A percentile compares a stretch with the other conserved stretches of the same genome.
Evolutionary conservation across 2,113 vertebrate genomes (phyloP).

Genomic region (Aldabrachelys gigantea): DNA sequence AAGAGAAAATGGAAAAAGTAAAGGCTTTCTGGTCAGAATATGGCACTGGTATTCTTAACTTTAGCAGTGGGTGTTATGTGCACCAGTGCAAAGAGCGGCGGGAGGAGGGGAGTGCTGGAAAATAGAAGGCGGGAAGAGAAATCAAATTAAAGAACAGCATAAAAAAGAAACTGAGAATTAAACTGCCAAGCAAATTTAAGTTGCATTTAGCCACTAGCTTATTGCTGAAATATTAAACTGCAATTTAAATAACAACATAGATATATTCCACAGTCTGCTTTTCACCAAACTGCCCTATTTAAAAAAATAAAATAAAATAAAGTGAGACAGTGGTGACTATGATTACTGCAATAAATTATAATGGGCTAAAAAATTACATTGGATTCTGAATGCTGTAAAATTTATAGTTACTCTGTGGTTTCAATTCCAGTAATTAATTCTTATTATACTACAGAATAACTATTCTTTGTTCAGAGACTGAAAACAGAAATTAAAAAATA

Average conservation of each 20-base stretch:
- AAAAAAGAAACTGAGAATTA: background rate
- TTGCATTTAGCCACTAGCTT: background rate
- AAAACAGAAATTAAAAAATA: conserved; percentile 71
- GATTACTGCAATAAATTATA: conserved; percentile 71
- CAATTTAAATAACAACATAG: conserved; percentile 16
- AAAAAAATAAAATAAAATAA: background rate
- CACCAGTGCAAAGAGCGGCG: background rate
- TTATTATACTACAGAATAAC: conserved; percentile 73
- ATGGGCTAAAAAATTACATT: conserved; percentile 43
- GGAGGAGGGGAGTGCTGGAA: background rate
- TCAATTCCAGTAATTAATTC: conserved; percentile 74
- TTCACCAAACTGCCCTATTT: background rate
- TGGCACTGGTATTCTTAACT: background rate
- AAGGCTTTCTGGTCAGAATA: background rate
- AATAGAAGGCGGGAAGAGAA: background rate
- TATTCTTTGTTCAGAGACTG: conserved; percentile 65
- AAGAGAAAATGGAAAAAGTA: rapidly evolving
- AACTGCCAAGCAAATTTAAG: background rate
- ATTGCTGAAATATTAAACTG: conserved; percentile 5
- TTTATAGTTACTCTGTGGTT: conserved; percentile 69
- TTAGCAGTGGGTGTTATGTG: background rate
- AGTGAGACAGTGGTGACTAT: conserved; percentile 27
- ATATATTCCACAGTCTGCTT: conserved; percentile 32
- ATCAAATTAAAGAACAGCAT: background rate
- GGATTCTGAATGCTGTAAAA: conserved; percentile 72